Evolutionary conservation across 2,797 vertebrate genomes (phyloP), one percentile per base, ranked within the genome.

Genomic region (Phylloscopus collybita): DNA sequence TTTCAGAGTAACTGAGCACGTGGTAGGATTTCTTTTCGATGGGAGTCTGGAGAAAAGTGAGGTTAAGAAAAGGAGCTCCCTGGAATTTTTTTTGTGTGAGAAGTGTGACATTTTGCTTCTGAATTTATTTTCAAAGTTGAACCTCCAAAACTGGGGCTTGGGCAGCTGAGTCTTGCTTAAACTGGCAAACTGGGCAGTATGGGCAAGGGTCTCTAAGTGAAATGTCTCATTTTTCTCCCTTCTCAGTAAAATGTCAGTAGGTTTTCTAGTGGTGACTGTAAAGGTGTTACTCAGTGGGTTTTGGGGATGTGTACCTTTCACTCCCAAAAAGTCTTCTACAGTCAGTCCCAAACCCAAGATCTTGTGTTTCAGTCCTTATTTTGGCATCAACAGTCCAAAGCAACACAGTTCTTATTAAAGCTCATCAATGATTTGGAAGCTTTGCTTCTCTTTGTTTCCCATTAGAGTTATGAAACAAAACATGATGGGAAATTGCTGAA

Each of bases 391-490:
- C 34, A 23, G 15, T 45, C 71, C 5, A 2, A 82, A 94, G 78
- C 53, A 80, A 50, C 49, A 16, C 25, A 64, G 34, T 74, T 89
- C 67, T 80, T 26, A 57, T 47, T 82, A 70, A 67, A 91, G 53
- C 65, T 94, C 6, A 0, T 86, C 90, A 84, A 17, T 87, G 13
- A 91, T 90, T 91, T 95, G 86, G 92, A 90, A 90, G 57, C 66
- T 93, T 87, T 78, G 38, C 71, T 56, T 74, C 69, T 83, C 89
- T 96, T 96, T 95, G 89, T 95, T 96, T 89, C 69, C 49, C 34
- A 22, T 89, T 92, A 72, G 62, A 66, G 92, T 94, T 90, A 90
- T 50, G 93, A 94, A 97, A 96, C 88, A 93, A 91, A 91, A 96
- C 69, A 91, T 47, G 53, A 95, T 79, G 83, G 71, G 49, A 85